Evolutionary conservation across 2,888 invertebrate genomes (phyloP).

Genomic region (Cephus pulcher): DNA sequence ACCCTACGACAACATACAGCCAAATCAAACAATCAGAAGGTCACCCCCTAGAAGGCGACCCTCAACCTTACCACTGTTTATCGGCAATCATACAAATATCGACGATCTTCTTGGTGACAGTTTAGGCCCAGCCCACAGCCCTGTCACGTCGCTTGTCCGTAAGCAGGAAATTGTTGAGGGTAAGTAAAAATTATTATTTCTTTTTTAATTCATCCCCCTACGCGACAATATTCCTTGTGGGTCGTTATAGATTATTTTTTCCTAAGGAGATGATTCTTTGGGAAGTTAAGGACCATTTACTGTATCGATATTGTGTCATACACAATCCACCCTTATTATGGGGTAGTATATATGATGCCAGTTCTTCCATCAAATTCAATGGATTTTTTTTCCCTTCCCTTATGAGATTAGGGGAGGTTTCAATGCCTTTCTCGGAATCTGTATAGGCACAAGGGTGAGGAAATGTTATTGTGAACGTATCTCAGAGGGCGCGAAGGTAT

Average conservation of each 20-base stretch:
- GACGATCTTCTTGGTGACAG: constrained; percentile 84
- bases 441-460: background rate
- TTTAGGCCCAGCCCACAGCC: constrained; percentile 45
- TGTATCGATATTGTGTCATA: background rate
- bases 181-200: constrained; percentile 42
- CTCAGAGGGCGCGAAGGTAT: background rate
- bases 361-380: background rate
- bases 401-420: background rate
- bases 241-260: background rate
- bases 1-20: constrained; percentile 78
- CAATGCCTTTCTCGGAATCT: background rate
- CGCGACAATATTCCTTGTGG: background rate
- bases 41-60: constrained; percentile 56
- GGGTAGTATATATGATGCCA: background rate
- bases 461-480: background rate
- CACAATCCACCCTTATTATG: background rate
- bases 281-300: background rate
- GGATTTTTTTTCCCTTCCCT: background rate
- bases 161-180: constrained; percentile 47
- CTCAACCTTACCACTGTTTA: constrained; percentile 72
- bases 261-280: background rate
- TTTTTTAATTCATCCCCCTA: background rate
- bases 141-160: constrained; percentile 44
- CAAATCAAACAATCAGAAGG: constrained; percentile 40
- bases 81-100: constrained; percentile 87